Conservation (phyloP, 2,113 vertebrate genomes). For the Pseudorasbora parva region DNA sequence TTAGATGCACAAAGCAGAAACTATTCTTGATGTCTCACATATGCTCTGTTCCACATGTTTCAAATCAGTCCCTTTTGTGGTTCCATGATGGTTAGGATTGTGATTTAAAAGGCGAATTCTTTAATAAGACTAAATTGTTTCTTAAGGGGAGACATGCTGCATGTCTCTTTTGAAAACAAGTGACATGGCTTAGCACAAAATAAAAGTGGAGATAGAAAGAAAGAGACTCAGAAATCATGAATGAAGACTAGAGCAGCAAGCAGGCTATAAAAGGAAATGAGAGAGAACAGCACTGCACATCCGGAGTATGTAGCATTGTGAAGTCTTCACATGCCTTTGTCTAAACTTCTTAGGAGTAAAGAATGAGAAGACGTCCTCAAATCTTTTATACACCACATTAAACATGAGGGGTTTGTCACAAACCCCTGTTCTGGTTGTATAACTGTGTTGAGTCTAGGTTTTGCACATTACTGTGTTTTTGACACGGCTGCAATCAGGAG, state of each 20-base stretch:
- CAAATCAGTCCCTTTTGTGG: neutral
- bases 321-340: conserved; percentile 62
- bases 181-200: neutral
- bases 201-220: neutral
- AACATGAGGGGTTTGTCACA: neutral
- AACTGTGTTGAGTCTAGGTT: conserved; percentile 10
- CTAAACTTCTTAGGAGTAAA: conserved; percentile 60
- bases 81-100: neutral
- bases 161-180: neutral
- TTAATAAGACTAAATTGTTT: neutral
- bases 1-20: neutral
- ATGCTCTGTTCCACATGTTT: neutral
- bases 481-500: neutral
- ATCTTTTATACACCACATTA: neutral
- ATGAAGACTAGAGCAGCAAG: conserved; percentile 39
- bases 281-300: conserved; percentile 52
- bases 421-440: neutral
- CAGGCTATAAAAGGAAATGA: conserved; percentile 76
- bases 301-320: conserved; percentile 46
- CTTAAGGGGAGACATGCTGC: neutral
- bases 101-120: neutral
- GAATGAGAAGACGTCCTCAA: conserved; percentile 27
- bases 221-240: neutral
- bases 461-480: neutral
- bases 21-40: neutral